Base-by-base conservation (phyloP, 1,140 invertebrate species). In the Eueides isabella region DNA sequence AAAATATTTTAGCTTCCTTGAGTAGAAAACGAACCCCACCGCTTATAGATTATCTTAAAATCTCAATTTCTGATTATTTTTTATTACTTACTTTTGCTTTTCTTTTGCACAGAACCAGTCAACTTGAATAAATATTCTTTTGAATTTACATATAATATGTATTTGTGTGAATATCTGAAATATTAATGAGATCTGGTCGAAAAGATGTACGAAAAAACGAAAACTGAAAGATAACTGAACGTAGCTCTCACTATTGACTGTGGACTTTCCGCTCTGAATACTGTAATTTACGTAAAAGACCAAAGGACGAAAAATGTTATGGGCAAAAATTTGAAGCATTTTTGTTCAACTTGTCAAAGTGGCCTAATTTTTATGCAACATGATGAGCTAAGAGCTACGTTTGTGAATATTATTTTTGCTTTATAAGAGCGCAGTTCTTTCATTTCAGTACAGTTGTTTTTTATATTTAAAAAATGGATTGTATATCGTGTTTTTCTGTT, bases 171-270 rank as follows among this genome's bases (percentile, higher is more conserved):
- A 38, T 38, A 38, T 16, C n/a, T n/a, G n/a, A n/a, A n/a, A n/a
- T n/a, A n/a, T n/a, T 38, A 38, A 38, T 38, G 35, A 38, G 35
- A 38, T 38, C 14, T 38, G 16, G 14, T 16, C 35, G 35, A 38
- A 38, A 38, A 38, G 14, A 14, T 14, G 35, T 16, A 38, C 16
- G 35, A 38, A 38, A 38, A 55, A 55, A 55, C 23, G 11, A 9
- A 26, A 55, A 23, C n/a, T 35, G 16, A 19, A 31, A 12, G 29
- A 31, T 61, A 61, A 61, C n/a, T 69, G 14, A 61, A 69, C 28
- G 48, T 19, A 29, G 67, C 5, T 67, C 67, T 38, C n/a, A 55
- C 44, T n/a, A 19, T 31, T 69, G 30, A 69, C 48, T 48, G 19
- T 33, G 28, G 26, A 26, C 23, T 31, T 31, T 30, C 19, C 28